Evolutionary conservation across 1,140 invertebrate genomes (phyloP).

Genomic region (Andricus grossulariae): DNA sequence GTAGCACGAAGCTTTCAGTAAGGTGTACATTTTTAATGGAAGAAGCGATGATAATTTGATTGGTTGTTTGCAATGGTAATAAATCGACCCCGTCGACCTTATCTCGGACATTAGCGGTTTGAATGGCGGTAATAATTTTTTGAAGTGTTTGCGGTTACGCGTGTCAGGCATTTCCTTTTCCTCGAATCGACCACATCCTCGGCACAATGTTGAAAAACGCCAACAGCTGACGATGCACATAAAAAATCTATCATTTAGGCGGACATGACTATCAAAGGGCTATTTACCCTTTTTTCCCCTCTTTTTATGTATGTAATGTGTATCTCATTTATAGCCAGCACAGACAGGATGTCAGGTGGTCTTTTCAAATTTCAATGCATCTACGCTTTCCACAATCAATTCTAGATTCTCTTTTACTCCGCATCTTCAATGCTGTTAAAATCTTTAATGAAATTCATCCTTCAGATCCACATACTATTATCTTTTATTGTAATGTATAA

Average conservation of each 20-base stretch:
- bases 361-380: slow-evolving; percentile 14
- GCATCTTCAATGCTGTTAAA: neutral
- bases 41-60: slow-evolving; percentile 2
- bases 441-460: slow-evolving; percentile 23
- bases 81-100: slow-evolving; percentile 10
- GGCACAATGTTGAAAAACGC: slow-evolving; percentile 12
- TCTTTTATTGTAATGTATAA: neutral
- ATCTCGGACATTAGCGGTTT: neutral
- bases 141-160: slow-evolving; percentile 15
- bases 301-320: neutral
- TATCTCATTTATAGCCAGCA: slow-evolving; percentile 4
- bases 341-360: slow-evolving; percentile 26
- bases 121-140: neutral
- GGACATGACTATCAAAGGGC: slow-evolving; percentile 21
- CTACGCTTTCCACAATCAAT: slow-evolving; percentile 3
- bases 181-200: slow-evolving; percentile 19
- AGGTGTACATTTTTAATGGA: no score
- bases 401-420: neutral
- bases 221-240: neutral
- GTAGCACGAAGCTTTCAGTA: no score
- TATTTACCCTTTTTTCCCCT: slow-evolving; percentile 20
- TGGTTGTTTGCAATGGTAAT: neutral
- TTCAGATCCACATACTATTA: neutral
- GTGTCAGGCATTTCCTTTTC: slow-evolving; percentile 26
- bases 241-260: slow-evolving; percentile 16